Evolutionary conservation across 2,888 invertebrate species (phyloP).

Genomic region (Lepas anatifera): DNA sequence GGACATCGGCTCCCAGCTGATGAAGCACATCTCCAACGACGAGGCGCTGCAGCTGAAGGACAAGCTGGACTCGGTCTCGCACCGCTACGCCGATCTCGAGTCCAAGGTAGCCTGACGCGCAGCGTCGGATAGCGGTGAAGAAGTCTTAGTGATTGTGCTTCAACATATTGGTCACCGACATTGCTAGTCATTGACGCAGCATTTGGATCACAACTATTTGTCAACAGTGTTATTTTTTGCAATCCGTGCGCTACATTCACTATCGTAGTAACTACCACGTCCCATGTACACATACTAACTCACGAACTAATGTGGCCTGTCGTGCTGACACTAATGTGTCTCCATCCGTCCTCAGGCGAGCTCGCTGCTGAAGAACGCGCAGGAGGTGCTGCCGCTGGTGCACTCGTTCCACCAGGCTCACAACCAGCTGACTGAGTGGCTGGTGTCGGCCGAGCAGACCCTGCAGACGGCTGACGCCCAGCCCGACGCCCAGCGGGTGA

Average conservation of each 20-base stretch:
- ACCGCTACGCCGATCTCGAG: conserved; percentile 75
- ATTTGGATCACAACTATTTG: too few species aligned
- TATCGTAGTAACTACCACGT: too few species aligned
- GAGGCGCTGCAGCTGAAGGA: conserved; percentile 88
- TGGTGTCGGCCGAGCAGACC: conserved; percentile 78
- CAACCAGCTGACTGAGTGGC: conserved; percentile 79
- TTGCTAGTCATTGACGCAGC: too few species aligned
- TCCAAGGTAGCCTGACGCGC: conserved; percentile 47
- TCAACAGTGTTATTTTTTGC: too few species aligned
- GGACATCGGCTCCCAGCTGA: conserved; percentile 79
- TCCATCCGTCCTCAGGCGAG: neutral
- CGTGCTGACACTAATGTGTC: neutral
- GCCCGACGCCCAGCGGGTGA: conserved; percentile 17
- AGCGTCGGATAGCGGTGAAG: too few species aligned
- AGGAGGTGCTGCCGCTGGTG: conserved; percentile 82
- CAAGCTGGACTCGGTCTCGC: conserved; percentile 77
- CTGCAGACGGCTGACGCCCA: conserved; percentile 71
- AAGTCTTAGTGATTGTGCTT: too few species aligned
- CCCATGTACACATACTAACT: too few species aligned
- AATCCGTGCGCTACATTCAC: too few species aligned
- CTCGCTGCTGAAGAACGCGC: conserved; percentile 52
- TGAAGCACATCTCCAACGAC: conserved; percentile 89
- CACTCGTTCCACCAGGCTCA: conserved; percentile 88
- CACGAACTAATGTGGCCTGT: too few species aligned
- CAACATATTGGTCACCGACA: too few species aligned